These are phyloP conservation scores for Reinhardtius hippoglossoides DNA, from an alignment of 2,113 vertebrate genomes.

Conservation along the genomic window DNA sequence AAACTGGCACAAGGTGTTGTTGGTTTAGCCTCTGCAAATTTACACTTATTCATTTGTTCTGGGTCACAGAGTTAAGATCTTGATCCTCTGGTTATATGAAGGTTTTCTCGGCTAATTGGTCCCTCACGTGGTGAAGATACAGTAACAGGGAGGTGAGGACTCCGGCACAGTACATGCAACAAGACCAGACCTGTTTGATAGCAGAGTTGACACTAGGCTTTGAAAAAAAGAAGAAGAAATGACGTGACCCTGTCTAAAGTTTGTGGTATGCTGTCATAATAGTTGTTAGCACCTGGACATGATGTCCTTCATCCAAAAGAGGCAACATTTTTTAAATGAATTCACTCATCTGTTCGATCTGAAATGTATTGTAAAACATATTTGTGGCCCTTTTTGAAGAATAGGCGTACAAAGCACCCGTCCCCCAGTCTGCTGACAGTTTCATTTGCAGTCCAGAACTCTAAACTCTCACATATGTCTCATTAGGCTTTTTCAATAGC, in stretches of 20 bases:
- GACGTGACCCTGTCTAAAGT: conserved; percentile 25
- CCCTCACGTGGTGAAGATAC: conserved; percentile 9
- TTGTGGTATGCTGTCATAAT: conserved; percentile 56
- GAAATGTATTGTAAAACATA: neutral
- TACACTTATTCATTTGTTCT: conserved; percentile 11
- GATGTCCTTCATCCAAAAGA: conserved; percentile 19
- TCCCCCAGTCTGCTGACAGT: neutral
- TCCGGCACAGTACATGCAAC: conserved; percentile 9
- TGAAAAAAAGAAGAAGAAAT: conserved; percentile 17
- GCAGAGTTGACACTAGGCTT: conserved; percentile 32
- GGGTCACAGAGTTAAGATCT: neutral
- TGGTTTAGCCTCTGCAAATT: conserved; percentile 2
- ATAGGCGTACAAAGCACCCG: neutral
- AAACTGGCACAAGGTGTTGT: neutral
- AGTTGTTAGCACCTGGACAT: conserved; percentile 6
- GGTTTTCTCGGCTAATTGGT: conserved; percentile 23
- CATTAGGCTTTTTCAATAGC: conserved; percentile 23
- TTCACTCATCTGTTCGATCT: neutral
- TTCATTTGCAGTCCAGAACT: neutral
- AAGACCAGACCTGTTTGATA: conserved; percentile 62
- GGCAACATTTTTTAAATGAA: neutral
- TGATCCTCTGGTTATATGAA: neutral
- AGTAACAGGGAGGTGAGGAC: conserved; percentile 5
- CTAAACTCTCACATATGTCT: conserved; percentile 26
- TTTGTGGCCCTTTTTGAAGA: conserved; percentile 5